Percentiles rank a stretch among this genome's conserved stretches.
phyloP scores from a whole-genome alignment of 2,888 invertebrate species.

The Scrobipalpa costella region DNA sequence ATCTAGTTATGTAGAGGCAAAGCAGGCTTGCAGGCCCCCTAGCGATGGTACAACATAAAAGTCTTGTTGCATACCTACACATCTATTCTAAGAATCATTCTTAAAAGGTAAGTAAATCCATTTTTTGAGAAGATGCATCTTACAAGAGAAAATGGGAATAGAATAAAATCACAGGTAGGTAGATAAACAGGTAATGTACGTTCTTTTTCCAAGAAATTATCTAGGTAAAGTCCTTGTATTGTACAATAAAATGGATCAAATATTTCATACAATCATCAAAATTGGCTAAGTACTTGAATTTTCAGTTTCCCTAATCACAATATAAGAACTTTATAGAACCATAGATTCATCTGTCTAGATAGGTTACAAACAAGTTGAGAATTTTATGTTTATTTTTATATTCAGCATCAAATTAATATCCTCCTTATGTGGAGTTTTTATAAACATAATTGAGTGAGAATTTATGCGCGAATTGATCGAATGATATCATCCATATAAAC shows the following conservation, averaged over 20 bases:
- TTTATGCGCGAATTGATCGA: conserved; percentile 1
- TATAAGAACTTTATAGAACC: too few species aligned
- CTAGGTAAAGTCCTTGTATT: too few species aligned
- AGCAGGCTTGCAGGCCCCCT: conserved; percentile 42
- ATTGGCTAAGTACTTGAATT: too few species aligned
- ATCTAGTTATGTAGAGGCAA: conserved; percentile 36
- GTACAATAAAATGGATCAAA: too few species aligned
- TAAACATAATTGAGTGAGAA: conserved; percentile 19
- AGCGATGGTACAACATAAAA: conserved; percentile 35
- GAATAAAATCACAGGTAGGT: too few species aligned
- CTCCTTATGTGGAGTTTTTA: background rate
- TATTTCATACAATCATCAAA: too few species aligned
- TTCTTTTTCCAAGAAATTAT: too few species aligned
- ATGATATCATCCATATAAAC: conserved; percentile 6
- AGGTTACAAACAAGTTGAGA: conserved; percentile 27
- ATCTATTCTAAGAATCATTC: conserved; percentile 43
- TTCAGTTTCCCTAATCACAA: too few species aligned
- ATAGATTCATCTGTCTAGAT: conserved; percentile 2
- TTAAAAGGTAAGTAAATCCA: conserved; percentile 16
- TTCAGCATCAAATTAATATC: background rate
- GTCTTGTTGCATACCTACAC: conserved; percentile 26
- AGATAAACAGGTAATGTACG: too few species aligned
- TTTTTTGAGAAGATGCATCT: too few species aligned
- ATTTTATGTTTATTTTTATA: conserved; percentile 13
- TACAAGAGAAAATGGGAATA: too few species aligned